Conservation (phyloP, 2,113 vertebrate species). For the western clawed frog (Xenopus tropicalis) region DNA sequence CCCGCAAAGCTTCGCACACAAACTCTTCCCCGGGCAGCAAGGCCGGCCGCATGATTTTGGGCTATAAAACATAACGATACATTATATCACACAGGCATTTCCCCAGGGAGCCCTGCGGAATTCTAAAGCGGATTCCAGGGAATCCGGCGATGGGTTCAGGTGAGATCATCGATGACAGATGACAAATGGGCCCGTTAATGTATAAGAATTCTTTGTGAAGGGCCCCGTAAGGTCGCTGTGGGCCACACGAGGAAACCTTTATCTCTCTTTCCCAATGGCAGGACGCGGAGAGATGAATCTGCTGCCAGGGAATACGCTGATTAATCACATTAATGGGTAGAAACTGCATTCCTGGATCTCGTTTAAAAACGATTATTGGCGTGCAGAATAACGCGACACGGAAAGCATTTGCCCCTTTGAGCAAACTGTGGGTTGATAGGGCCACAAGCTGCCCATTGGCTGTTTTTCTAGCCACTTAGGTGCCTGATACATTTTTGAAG, state of each 20-base stretch:
- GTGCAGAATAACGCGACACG: too few species aligned
- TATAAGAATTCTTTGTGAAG: background rate
- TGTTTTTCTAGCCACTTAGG: too few species aligned
- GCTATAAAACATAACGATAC: conserved; percentile 64
- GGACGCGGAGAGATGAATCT: too few species aligned
- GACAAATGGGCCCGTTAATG: background rate
- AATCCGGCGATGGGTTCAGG: background rate
- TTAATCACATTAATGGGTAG: background rate
- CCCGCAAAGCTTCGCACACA: conserved; percentile 89
- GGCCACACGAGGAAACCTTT: too few species aligned
- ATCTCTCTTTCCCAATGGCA: too few species aligned
- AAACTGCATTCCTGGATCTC: background rate
- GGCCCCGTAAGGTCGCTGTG: too few species aligned
- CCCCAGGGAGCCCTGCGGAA: too few species aligned
- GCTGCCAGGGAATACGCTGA: conserved; percentile 20
- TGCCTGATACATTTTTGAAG: too few species aligned
- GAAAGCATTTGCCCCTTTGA: too few species aligned
- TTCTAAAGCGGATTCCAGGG: conserved; percentile 2
- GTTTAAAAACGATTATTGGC: background rate
- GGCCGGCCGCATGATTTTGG: conserved; percentile 89
- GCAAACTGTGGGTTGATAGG: too few species aligned
- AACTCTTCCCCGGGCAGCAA: conserved; percentile 93
- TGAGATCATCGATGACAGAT: background rate
- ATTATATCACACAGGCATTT: conserved; percentile 5
- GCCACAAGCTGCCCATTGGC: too few species aligned